A percentile compares a stretch with the other conserved stretches of the same genome.
These are phyloP conservation scores for Sepioteuthis lessoniana DNA, from an alignment of 2,888 invertebrate genomes.

Conservation along the genomic window DNA sequence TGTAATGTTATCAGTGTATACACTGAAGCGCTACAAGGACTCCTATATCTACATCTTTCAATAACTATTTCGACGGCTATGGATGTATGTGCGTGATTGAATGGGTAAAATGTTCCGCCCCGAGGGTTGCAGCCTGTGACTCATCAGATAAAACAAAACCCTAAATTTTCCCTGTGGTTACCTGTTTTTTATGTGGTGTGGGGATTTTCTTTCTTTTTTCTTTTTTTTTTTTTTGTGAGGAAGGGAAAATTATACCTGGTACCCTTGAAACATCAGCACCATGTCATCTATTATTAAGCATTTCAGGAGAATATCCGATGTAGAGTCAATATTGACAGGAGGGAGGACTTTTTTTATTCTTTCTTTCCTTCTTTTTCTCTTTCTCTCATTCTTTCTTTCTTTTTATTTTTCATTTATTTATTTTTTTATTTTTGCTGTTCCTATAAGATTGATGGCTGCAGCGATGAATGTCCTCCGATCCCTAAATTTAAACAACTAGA, in stretches of 20 bases:
- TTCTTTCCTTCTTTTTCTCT: too few relatives aligned
- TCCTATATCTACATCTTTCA: neutral
- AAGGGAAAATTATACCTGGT: neutral
- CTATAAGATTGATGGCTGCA: too few relatives aligned
- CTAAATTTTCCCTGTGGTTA: neutral
- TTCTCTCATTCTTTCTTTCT: too few relatives aligned
- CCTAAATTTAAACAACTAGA: too few relatives aligned
- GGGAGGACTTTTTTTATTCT: too few relatives aligned
- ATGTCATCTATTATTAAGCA: neutral
- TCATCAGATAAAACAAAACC: neutral
- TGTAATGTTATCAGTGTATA: too few relatives aligned
- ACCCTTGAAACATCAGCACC: neutral
- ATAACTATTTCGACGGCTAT: neutral
- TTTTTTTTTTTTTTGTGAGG: too few relatives aligned
- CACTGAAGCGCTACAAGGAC: too few relatives aligned
- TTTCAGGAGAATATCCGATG: neutral
- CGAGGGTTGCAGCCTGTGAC: neutral
- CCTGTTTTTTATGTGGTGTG: neutral
- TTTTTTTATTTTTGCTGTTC: too few relatives aligned
- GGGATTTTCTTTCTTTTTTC: too few relatives aligned
- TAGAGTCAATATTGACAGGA: neutral
- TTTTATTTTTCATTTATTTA: too few relatives aligned
- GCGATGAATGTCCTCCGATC: too few relatives aligned
- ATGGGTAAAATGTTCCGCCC: neutral
- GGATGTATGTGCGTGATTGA: neutral